Evolutionary conservation across 2,113 vertebrate species (phyloP), one percentile per base, ranked within the genome.

Genomic region (Pedetes capensis): DNA sequence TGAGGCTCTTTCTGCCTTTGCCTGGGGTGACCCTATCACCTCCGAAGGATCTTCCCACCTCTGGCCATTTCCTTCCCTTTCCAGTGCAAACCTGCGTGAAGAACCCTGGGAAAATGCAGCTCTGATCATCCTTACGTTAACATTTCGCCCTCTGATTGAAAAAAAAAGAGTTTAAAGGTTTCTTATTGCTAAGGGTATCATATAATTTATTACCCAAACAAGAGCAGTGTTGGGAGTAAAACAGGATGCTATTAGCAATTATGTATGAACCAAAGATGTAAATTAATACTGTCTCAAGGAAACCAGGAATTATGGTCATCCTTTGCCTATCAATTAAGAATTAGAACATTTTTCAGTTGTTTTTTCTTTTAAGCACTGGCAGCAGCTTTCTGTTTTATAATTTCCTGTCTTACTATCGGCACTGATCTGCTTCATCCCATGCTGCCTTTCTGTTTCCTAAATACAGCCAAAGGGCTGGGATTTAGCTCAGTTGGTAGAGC

Each of bases 151-250:
- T 88, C 42, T 75, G 37, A 51, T 51, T 88, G 66, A 69, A 75
- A 27, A 1, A 20, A n/a, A 84, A 93, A 88, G 68, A 79, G 14
- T 80, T 71, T 72, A 55, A 91, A 83, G 2, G 10, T 82, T 93
- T 94, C 49, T 37, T 74, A 20, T 92, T 92, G 75, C 42, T 89
- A 82, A 91, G 42, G 76, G 79, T 27, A 91, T 79, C 63, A 79
- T 79, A 59, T 84, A 75, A 92, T 83, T 91, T 91, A 68, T 89
- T 79, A 69, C 59, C 39, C 74, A 89, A 93, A 69, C 39, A 34
- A 42, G 20, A 86, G 57, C 39, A 84, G 47, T 51, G 79, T 42
- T 74, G 59, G 83, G 69, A 89, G 75, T 64, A 53, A 69, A 69
- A 78, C 11, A 75, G 29, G 20, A n/a, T 76, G 25, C 23, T 75